Conservation (phyloP, 2,113 vertebrate genomes). For the Phodopus roborovskii region DNA sequence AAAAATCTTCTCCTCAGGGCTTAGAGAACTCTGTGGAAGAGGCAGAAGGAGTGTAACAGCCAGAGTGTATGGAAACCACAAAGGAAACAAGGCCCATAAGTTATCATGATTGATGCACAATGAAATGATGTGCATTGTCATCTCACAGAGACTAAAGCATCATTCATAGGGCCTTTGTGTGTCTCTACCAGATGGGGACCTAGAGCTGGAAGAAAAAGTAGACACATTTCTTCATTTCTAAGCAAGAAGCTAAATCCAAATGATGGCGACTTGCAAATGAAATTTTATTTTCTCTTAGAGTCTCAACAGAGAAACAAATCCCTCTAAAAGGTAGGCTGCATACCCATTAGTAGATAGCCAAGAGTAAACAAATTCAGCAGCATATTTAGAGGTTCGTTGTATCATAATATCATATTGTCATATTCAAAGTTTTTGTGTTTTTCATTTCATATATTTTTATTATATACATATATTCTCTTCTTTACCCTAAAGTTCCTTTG, state of each 20-base stretch:
- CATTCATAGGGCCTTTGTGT: not conserved
- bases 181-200: too few species aligned
- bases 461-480: not conserved
- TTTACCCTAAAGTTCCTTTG: not conserved
- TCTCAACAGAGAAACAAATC: not conserved
- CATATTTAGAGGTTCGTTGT: not conserved
- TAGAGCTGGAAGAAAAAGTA: not conserved
- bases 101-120: not conserved
- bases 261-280: not conserved
- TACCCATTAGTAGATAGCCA: not conserved
- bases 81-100: not conserved
- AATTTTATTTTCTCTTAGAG: not conserved
- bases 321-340: not conserved
- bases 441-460: not conserved
- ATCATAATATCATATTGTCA: not conserved
- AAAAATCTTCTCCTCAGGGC: not conserved
- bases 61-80: not conserved
- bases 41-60: not conserved
- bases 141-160: not conserved
- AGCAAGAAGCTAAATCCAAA: not conserved
- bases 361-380: not conserved
- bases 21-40: not conserved
- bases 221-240: not conserved
- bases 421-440: not conserved
- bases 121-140: too few species aligned